Percentiles rank a stretch among this genome's conserved stretches.
phyloP scores from a whole-genome alignment of 2,888 invertebrate genomes.

The Dolichopus griseipennis region DNA sequence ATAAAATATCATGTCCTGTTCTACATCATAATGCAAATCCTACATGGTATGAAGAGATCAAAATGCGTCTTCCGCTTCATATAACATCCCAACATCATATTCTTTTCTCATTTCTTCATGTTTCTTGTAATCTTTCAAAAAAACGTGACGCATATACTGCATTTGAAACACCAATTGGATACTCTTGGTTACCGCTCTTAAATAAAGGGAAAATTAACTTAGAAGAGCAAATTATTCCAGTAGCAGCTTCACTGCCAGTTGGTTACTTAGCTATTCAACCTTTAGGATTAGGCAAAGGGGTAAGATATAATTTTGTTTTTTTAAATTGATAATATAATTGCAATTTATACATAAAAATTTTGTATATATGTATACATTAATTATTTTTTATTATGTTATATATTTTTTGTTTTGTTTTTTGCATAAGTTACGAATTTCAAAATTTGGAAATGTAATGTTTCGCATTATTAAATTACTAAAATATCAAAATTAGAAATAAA shows the following conservation, averaged over 20 bases:
- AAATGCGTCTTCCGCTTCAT: conserved; percentile 79
- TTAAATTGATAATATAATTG: neutral
- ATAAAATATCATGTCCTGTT: conserved; percentile 66
- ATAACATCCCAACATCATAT: conserved; percentile 81
- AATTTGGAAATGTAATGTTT: too few relatives aligned
- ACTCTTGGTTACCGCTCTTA: conserved; percentile 85
- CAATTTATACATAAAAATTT: neutral
- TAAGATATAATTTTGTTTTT: conserved; percentile 43
- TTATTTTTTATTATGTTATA: too few relatives aligned
- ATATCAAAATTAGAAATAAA: too few relatives aligned
- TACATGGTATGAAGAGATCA: conserved; percentile 88
- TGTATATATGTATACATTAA: too few relatives aligned
- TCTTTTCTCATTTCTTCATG: conserved; percentile 90
- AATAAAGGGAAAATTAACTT: conserved; percentile 75
- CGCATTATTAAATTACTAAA: too few relatives aligned
- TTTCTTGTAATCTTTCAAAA: conserved; percentile 82
- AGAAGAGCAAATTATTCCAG: conserved; percentile 73
- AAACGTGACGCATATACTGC: conserved; percentile 62
- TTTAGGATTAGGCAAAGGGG: conserved; percentile 83
- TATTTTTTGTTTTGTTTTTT: neutral
- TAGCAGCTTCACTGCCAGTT: conserved; percentile 78
- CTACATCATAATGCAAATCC: conserved; percentile 85
- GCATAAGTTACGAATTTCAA: neutral
- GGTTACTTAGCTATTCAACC: conserved; percentile 86
- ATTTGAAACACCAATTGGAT: conserved; percentile 77